Evolutionary conservation across 2,888 invertebrate species (phyloP), one percentile per base, ranked within the genome.

Genomic region (Philereme transversata): DNA sequence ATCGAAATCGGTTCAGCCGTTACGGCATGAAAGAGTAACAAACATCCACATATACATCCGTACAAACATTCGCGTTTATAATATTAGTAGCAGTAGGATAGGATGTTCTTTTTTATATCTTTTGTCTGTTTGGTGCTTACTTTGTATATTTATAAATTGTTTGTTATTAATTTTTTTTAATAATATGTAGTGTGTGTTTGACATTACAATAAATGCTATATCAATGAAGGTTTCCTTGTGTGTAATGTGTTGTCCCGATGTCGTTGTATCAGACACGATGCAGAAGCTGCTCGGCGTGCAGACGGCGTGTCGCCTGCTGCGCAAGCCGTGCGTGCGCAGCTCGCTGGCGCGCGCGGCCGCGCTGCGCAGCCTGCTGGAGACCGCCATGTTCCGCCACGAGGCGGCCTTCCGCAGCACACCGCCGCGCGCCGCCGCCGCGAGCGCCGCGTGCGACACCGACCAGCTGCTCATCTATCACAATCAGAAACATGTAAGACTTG

Each of bases 321-420:
- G 94, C 63, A 93, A 95, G 36, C 87, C 96, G 50, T 95, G 96
- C 58, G 80, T 92, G 0, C 94, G 93, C 74, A 95, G 95, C 9
- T 95, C 96, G 76, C 92, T 96, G 9, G 96, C 96, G 0, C 93
- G 96, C 45, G 95, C 95, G 0, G 87, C 96, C 22, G 97, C 96
- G 1, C 78, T 97, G 4, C 86, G 96, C 3, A 95, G 96, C 69
- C 82, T 97, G 9, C 82, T 97, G 0, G 96, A 96, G 74, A 94
- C 95, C 1, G 95, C 96, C 43, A 92, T 97, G 73, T 96, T 96
- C 72, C 88, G 94, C 9, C 94, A 95, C 46, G 94, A 95, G 44
- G 81, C 93, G 52, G 88, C 95, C n/a, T 96, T 97, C 74, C 96
- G 96, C 0, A 90, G 92, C 10, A 93, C 93, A 38, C 69, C 78